Percentiles rank a stretch among this genome's conserved stretches.
Conservation (phyloP, 35 echinoderm and acorn worm species). For the Diadema setosum region DNA sequence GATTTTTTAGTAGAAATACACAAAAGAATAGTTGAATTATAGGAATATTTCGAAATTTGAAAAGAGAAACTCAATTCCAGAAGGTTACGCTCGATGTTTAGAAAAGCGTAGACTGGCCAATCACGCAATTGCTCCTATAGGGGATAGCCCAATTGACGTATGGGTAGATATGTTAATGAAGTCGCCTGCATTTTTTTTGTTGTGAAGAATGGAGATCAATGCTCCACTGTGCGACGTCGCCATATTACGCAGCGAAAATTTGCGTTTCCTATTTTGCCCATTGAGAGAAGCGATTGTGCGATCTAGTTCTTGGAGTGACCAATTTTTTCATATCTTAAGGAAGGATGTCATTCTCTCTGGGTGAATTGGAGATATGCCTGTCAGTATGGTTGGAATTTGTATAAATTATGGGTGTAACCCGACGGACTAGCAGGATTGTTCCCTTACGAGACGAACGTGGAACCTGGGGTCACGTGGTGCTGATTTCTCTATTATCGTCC, state of each 20-base stretch:
- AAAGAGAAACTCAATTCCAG: too few relatives aligned
- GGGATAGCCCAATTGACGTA: conserved; percentile 26
- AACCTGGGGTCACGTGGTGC: conserved; percentile 29
- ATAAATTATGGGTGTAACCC: conserved; percentile 4
- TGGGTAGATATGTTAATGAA: conserved; percentile 20
- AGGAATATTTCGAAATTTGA: too few relatives aligned
- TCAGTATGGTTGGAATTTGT: too few relatives aligned
- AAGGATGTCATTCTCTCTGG: too few relatives aligned
- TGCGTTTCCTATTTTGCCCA: too few relatives aligned
- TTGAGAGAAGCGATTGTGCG: too few relatives aligned
- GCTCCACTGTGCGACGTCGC: background rate
- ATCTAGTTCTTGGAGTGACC: too few relatives aligned
- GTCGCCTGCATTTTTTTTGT: conserved; percentile 34
- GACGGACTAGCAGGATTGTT: background rate
- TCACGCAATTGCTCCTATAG: conserved; percentile 6
- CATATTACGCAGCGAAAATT: background rate
- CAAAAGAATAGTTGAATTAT: too few relatives aligned
- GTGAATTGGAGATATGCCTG: background rate
- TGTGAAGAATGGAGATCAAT: conserved; percentile 25
- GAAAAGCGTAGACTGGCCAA: background rate
- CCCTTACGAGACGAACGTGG: background rate
- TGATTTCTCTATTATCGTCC: background rate
- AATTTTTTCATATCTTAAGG: too few relatives aligned
- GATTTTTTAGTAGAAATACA: too few relatives aligned
- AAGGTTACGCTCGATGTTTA: too few relatives aligned